These are phyloP conservation scores for Molorchus minor DNA, from an alignment of 2,888 invertebrate species.

Conservation along the genomic window DNA sequence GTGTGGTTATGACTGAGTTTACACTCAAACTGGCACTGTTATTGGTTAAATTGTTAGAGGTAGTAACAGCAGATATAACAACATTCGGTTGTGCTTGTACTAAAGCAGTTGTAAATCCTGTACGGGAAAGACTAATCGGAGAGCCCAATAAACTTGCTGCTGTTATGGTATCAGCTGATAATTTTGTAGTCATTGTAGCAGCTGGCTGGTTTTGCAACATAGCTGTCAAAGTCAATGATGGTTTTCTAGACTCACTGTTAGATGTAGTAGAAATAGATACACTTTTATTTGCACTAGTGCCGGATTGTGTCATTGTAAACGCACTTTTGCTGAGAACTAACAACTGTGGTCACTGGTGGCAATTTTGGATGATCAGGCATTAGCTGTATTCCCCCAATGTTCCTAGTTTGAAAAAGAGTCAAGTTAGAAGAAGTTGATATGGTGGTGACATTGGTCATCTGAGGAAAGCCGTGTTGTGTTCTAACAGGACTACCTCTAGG, in stretches of 20 bases:
- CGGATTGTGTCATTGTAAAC: constrained; percentile 27
- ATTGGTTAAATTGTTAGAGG: constrained; percentile 54
- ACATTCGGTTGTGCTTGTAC: constrained; percentile 58
- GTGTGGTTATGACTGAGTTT: constrained; percentile 53
- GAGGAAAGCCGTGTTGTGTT: constrained; percentile 24
- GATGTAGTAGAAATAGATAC: constrained; percentile 30
- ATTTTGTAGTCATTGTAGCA: constrained; percentile 59
- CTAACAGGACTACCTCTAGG: constrained; percentile 33
- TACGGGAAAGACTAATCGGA: constrained; percentile 55
- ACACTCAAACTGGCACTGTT: constrained; percentile 62
- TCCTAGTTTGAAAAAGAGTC: constrained; percentile 45
- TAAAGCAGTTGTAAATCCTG: constrained; percentile 56
- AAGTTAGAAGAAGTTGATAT: constrained; percentile 37
- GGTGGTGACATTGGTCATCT: constrained; percentile 20
- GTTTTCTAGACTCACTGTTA: constrained; percentile 45
- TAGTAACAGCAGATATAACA: constrained; percentile 49
- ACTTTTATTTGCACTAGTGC: constrained; percentile 29
- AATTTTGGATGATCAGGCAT: constrained; percentile 57
- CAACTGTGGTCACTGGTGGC: constrained; percentile 46
- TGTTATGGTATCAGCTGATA: constrained; percentile 60
- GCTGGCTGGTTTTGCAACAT: constrained; percentile 63
- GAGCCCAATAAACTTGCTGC: constrained; percentile 61
- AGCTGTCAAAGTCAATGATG: constrained; percentile 60
- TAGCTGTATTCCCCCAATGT: constrained; percentile 49
- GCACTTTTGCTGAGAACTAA: constrained; percentile 36